Conservation (phyloP, 2,797 vertebrate genomes). For the Vireo griseus region DNA sequence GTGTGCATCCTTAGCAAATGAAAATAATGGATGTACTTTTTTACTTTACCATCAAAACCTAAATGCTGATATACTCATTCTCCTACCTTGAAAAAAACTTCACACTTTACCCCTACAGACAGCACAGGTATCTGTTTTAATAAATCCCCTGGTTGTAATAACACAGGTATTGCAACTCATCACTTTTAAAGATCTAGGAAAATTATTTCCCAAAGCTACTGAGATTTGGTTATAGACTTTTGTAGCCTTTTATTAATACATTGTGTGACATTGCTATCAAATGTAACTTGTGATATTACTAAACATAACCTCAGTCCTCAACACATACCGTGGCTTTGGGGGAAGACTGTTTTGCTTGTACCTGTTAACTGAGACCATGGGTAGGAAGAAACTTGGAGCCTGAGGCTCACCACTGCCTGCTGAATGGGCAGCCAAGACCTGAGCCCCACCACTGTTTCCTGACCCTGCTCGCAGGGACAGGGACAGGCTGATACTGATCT, state of each 20-base stretch:
- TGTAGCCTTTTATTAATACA: background rate
- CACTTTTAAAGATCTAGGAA: background rate
- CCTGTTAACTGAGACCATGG: background rate
- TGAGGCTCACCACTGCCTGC: background rate
- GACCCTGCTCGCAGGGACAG: background rate
- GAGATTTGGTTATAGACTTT: background rate
- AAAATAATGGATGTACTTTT: accelerated
- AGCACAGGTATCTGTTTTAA: background rate
- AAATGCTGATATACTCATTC: background rate
- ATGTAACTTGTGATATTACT: background rate
- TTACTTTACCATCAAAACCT: background rate
- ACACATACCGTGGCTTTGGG: background rate
- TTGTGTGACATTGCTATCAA: background rate
- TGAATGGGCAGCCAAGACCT: background rate
- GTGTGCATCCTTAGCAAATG: background rate
- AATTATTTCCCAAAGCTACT: background rate
- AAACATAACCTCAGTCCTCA: background rate
- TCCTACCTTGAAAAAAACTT: background rate
- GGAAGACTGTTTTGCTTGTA: background rate
- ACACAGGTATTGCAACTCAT: background rate
- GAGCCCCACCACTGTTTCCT: background rate
- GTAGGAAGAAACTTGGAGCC: background rate
- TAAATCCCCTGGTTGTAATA: background rate
- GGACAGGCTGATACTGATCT: background rate
- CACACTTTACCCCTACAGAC: background rate